phyloP scores from a whole-genome alignment of 2,888 invertebrate genomes.

The Acanthopleura granulata region DNA sequence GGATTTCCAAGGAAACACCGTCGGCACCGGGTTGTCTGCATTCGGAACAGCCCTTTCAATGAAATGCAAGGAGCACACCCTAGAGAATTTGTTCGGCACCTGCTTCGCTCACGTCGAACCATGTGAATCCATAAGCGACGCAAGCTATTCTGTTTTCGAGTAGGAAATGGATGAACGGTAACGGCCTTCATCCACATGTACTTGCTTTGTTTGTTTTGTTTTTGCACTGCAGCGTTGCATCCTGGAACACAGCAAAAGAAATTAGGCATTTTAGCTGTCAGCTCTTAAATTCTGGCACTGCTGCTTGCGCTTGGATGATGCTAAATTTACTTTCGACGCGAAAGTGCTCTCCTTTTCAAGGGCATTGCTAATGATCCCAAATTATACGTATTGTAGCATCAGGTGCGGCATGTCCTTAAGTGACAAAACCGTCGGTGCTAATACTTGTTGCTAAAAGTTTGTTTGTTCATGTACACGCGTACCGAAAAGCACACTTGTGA shows the following conservation, averaged over 20 bases:
- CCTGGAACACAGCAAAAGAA: not conserved
- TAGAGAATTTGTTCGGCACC: slow-evolving; percentile 22
- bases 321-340: no score
- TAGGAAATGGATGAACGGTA: no score
- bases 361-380: no score
- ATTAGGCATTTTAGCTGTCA: not conserved
- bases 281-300: no score
- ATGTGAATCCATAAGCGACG: slow-evolving; percentile 6
- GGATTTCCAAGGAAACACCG: not conserved
- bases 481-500: no score
- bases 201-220: not conserved
- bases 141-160: not conserved
- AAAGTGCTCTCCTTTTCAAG: no score
- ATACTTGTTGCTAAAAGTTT: no score
- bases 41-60: not conserved
- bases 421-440: no score
- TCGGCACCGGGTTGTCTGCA: slow-evolving; percentile 4
- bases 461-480: no score
- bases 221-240: not conserved
- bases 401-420: no score
- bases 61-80: slow-evolving; percentile 25
- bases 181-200: not conserved
- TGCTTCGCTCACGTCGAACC: slow-evolving; percentile 3
- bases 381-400: no score
- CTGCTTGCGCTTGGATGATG: no score